A percentile compares a stretch with the other conserved stretches of the same genome.
Conservation (phyloP, 1,140 invertebrate genomes). For the Nasonia longicornis region DNA sequence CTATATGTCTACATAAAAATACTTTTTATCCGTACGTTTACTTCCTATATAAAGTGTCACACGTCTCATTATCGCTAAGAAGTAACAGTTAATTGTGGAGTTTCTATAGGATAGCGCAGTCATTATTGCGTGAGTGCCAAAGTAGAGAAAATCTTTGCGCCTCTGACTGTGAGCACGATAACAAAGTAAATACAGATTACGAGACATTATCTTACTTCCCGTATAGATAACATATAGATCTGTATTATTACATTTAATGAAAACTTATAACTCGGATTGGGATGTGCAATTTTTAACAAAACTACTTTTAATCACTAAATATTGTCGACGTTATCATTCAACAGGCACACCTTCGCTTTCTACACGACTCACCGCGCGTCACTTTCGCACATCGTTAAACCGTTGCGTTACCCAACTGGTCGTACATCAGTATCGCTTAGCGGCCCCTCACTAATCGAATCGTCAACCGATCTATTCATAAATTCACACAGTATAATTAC, state of each 20-base stretch:
- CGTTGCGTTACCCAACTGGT: not conserved
- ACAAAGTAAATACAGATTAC: slow-evolving; percentile 7
- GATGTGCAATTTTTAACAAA: too few relatives aligned
- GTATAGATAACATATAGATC: too few relatives aligned
- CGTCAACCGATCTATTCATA: not conserved
- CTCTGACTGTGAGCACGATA: not conserved
- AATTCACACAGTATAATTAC: not conserved
- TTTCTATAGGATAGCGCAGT: not conserved
- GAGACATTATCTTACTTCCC: too few relatives aligned
- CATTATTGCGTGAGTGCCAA: not conserved
- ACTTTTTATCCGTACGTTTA: not conserved
- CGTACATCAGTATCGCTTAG: not conserved
- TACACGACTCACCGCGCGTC: not conserved
- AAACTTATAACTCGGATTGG: too few relatives aligned
- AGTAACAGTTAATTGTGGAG: slow-evolving; percentile 3
- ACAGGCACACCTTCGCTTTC: not conserved
- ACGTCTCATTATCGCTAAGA: not conserved
- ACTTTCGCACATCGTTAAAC: not conserved
- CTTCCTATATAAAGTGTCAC: not conserved
- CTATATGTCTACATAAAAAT: too few relatives aligned
- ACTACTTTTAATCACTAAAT: too few relatives aligned
- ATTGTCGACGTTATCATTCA: too few relatives aligned
- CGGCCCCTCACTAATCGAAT: not conserved
- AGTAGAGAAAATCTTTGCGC: not conserved
- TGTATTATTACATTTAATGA: too few relatives aligned